Percentiles rank a stretch among this genome's conserved stretches.
Evolutionary conservation across 2,113 vertebrate species (phyloP).

Genomic region (Psilopsiagon aymara): DNA sequence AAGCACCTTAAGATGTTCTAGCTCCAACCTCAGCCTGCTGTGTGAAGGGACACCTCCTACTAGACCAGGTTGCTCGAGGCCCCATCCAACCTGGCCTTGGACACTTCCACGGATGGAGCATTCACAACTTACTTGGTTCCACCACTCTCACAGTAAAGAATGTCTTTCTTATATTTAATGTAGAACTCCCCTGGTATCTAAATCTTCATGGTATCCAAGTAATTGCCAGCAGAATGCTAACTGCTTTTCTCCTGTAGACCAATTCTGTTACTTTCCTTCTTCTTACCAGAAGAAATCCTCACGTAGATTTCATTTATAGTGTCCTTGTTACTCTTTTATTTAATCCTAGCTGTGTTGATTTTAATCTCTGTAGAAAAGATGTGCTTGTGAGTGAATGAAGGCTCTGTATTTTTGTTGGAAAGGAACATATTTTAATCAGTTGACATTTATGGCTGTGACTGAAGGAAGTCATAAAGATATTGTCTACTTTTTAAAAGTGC

Average conservation of each 20-base stretch:
- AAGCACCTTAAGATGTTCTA: background rate
- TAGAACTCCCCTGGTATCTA: background rate
- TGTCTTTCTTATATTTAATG: background rate
- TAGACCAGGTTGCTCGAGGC: background rate
- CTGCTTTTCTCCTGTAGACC: background rate
- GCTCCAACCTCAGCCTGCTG: background rate
- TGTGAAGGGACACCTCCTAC: background rate
- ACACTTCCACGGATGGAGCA: background rate
- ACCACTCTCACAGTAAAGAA: background rate
- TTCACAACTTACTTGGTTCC: background rate
- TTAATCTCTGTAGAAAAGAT: background rate
- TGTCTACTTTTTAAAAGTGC: background rate
- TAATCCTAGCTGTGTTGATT: background rate
- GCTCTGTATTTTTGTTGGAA: background rate
- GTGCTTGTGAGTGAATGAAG: background rate
- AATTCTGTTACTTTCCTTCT: background rate
- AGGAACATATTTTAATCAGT: background rate
- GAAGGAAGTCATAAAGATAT: background rate
- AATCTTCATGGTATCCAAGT: background rate
- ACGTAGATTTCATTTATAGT: background rate
- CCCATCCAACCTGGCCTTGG: background rate
- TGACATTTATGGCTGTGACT: background rate
- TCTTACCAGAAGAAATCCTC: background rate
- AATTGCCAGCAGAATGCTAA: background rate
- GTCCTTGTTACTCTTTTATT: background rate